Evolutionary conservation across 1,140 invertebrate genomes (phyloP), one percentile per base, ranked within the genome.

Genomic region (Pygmarrhopalites habei): DNA sequence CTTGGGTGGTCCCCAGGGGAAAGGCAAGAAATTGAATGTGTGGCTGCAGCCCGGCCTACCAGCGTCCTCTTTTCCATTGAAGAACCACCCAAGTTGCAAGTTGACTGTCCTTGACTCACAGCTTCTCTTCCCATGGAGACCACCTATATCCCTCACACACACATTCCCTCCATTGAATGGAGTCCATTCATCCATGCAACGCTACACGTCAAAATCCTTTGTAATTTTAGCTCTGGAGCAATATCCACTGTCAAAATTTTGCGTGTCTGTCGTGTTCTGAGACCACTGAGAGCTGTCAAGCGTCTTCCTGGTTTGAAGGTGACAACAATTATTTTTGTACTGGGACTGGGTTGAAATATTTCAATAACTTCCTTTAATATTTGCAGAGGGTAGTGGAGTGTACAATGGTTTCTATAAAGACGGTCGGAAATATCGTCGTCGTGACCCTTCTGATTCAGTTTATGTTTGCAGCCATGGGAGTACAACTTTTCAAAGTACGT

Each of bases 381-480:
- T n/a, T 17, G n/a, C 86, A 94, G 90, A 91, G 95, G 84, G 94
- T 97, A 83, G 93, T 97, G 79, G 92, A 96, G 80, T 97, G 94
- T 84, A 92, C 97, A 81, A 95, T 97, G 82, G 94, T 97, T 80
- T 93, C 94, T 74, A 90, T 97, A 76, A 97, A 96, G 86, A 97
- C 94, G 79, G 97, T 97, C 81, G 92, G 93, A 78, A 97, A 97
- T 85, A 97, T 97, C 83, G 92, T 97, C 82, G 85, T 97, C 83
- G 93, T 98, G 75, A 97, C 94, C 78, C 93, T 92, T 80, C 88
- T 98, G 73, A 89, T 98, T 74, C 90, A 98, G 82, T 99, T 99
- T 86, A 98, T 99, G 94, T 99, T 99, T 81, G 94, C 95, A 75
- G 95, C 98, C 75, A 98, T 99, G 82, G 96, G 96, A 83, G 96